Percentiles rank a stretch among this genome's conserved stretches.
Evolutionary conservation across 2,888 invertebrate genomes (phyloP).

Genomic region (Meteorus colon): DNA sequence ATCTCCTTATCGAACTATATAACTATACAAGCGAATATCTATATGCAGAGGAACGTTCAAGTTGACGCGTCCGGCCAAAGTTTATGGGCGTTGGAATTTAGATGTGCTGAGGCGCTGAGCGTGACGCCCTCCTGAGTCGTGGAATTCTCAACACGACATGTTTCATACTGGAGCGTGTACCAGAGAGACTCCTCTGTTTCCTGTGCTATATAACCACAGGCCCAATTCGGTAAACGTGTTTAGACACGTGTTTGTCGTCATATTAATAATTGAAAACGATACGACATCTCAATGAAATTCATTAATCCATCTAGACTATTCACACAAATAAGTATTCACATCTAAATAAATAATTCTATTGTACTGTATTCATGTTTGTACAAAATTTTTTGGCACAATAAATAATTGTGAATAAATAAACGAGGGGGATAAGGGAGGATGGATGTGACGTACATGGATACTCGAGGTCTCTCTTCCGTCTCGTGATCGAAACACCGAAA

Average conservation of each 20-base stretch:
- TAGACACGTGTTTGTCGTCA: neutral
- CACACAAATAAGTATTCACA: neutral
- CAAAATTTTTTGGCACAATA: neutral
- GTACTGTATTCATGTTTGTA: neutral
- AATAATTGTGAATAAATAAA: slow-evolving; percentile 36
- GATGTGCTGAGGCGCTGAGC: slow-evolving; percentile 55
- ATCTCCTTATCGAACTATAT: slow-evolving; percentile 2
- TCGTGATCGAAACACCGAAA: slow-evolving; percentile 55
- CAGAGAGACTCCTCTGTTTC: neutral
- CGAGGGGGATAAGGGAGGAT: slow-evolving; percentile 37
- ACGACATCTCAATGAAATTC: neutral
- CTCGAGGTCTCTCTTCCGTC: slow-evolving; percentile 42
- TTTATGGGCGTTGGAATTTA: slow-evolving; percentile 55
- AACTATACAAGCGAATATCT: neutral
- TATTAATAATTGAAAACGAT: neutral
- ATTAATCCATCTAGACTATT: neutral
- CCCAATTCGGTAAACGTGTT: neutral
- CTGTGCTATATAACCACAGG: neutral
- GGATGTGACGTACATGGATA: slow-evolving; percentile 25
- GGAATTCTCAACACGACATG: slow-evolving; percentile 52
- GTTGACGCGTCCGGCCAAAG: slow-evolving; percentile 46
- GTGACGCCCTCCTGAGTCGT: slow-evolving; percentile 59
- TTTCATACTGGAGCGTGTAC: slow-evolving; percentile 51
- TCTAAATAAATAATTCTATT: neutral
- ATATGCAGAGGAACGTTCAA: neutral